A percentile compares a stretch with the other conserved stretches of the same genome.
Evolutionary conservation across 2,888 invertebrate species (phyloP).

Genomic region (Rutpela maculata): DNA sequence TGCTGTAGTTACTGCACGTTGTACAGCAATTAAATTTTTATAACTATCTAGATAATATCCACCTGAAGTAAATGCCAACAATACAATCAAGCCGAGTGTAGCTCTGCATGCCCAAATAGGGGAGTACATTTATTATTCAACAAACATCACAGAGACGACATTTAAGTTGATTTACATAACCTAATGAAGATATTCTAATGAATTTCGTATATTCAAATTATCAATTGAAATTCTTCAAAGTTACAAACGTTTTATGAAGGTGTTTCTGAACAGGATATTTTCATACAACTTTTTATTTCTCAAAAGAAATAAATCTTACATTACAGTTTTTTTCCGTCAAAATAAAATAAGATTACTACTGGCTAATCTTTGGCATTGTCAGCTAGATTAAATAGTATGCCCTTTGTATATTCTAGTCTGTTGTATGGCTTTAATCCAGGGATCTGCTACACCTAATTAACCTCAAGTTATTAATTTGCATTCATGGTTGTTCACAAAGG

Average conservation of each 20-base stretch:
- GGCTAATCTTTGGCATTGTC: too few relatives aligned
- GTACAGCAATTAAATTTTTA: background rate
- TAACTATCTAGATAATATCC: background rate
- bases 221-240: background rate
- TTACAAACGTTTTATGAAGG: background rate
- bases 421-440: too few relatives aligned
- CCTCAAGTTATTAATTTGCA: too few relatives aligned
- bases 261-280: too few relatives aligned
- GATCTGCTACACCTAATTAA: too few relatives aligned
- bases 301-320: too few relatives aligned
- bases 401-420: too few relatives aligned
- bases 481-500: too few relatives aligned
- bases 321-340: too few relatives aligned
- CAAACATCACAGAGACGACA: constrained; percentile 13
- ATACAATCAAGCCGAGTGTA: constrained; percentile 11
- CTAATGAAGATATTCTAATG: constrained; percentile 19
- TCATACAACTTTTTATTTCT: too few relatives aligned
- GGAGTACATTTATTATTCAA: constrained; percentile 14
- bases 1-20: background rate
- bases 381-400: too few relatives aligned
- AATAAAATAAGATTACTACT: too few relatives aligned
- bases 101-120: constrained; percentile 13
- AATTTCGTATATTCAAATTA: background rate
- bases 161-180: constrained; percentile 17
- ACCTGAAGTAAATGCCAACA: constrained; percentile 12